Percentiles rank a stretch among this genome's conserved stretches.
These are phyloP conservation scores for Poecilia wingei DNA, from an alignment of 2,797 vertebrate genomes.

Conservation along the genomic window DNA sequence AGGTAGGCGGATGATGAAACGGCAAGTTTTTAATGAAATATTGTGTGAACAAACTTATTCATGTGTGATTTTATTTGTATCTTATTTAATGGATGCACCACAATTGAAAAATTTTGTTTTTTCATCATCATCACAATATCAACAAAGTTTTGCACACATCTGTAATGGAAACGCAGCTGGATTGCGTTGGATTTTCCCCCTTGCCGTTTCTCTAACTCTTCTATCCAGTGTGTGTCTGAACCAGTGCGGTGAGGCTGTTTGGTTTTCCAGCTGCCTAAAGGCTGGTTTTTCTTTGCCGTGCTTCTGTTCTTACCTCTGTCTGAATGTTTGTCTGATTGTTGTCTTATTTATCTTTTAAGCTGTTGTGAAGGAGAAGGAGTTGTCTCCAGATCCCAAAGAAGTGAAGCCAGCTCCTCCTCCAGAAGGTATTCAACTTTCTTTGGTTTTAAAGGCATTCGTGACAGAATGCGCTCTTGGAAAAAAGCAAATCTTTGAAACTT, in stretches of 20 bases:
- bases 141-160: no score
- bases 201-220: constrained; percentile 22
- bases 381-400: constrained; percentile 41
- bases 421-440: constrained; percentile 62
- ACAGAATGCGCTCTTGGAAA: constrained; percentile 51
- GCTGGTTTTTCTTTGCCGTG: constrained; percentile 7
- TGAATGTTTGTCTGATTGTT: constrained; percentile 43
- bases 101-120: no score
- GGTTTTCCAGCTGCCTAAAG: neutral
- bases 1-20: no score
- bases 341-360: constrained; percentile 67
- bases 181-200: constrained; percentile 8
- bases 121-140: no score
- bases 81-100: no score
- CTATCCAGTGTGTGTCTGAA: constrained; percentile 26
- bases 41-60: no score
- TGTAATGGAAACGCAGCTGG: no score
- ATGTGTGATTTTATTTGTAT: no score
- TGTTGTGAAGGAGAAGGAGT: constrained; percentile 59
- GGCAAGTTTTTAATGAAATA: no score
- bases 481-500: constrained; percentile 14
- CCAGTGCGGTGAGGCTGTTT: constrained; percentile 6
- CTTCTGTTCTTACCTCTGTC: constrained; percentile 22
- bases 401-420: constrained; percentile 45
- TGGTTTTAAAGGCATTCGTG: constrained; percentile 44